phyloP scores from a whole-genome alignment of 2,888 invertebrate genomes.

The Hoplodrina ambigua region DNA sequence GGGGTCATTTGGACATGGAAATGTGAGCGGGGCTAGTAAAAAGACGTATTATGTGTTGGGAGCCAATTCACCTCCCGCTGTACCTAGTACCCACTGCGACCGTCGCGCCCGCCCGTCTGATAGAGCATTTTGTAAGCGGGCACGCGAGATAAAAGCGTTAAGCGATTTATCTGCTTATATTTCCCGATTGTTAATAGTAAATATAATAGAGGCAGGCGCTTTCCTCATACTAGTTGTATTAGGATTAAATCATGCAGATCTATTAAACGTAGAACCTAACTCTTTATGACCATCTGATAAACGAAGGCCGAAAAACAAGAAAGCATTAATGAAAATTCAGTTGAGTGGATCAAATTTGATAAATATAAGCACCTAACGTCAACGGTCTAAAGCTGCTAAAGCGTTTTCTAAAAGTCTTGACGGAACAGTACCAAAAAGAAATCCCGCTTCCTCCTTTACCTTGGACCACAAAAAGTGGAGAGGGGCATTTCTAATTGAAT shows the following conservation, averaged over 20 bases:
- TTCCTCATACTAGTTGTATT: too few species aligned
- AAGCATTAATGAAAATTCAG: not conserved
- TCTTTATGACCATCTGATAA: not conserved
- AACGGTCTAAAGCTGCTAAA: too few species aligned
- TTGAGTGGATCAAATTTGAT: too few species aligned
- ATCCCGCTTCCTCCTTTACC: conserved; percentile 17
- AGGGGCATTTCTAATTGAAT: conserved; percentile 79
- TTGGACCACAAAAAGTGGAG: conserved; percentile 49
- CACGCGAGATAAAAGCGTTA: conserved; percentile 31
- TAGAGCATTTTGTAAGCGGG: conserved; percentile 62
- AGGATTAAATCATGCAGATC: too few species aligned
- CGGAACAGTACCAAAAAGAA: not conserved
- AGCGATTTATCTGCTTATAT: conserved; percentile 2
- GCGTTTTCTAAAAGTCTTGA: too few species aligned
- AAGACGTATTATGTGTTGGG: conserved; percentile 69
- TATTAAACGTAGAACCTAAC: too few species aligned
- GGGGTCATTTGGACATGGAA: conserved; percentile 55
- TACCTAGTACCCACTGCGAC: conserved; percentile 56
- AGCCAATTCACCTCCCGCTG: conserved; percentile 65
- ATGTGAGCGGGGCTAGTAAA: conserved; percentile 60
- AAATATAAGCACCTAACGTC: too few species aligned
- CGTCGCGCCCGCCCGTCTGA: conserved; percentile 47
- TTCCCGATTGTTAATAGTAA: not conserved
- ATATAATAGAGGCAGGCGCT: too few species aligned
- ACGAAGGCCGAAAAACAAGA: too few species aligned